Conservation (phyloP, 2,113 vertebrate genomes). For the Chlamydotis undulata region DNA sequence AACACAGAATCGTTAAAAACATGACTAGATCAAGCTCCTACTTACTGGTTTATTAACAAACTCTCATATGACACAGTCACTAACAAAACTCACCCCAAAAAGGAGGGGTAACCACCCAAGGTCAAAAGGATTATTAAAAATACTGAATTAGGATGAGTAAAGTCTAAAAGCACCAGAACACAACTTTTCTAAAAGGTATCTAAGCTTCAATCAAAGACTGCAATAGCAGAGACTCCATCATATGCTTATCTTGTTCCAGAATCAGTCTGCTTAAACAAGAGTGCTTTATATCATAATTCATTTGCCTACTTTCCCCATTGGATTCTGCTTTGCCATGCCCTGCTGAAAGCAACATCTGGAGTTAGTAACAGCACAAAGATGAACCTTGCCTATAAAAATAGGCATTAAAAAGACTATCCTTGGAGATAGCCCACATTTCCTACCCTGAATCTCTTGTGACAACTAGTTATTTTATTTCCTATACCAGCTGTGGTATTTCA, state of each 20-base stretch:
- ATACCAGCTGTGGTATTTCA: background rate
- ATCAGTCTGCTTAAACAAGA: background rate
- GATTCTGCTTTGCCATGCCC: background rate
- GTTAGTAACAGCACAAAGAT: background rate
- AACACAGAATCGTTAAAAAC: background rate
- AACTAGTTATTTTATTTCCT: slow-evolving; percentile 1
- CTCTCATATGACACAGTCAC: background rate
- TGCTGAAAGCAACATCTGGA: slow-evolving; percentile 5
- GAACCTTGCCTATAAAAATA: background rate
- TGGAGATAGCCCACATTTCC: background rate
- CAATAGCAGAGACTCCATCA: background rate
- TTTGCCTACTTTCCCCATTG: background rate
- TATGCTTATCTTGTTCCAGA: background rate
- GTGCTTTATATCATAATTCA: background rate
- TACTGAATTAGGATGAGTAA: background rate
- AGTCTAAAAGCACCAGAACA: background rate
- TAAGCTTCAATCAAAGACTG: background rate
- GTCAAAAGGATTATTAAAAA: background rate
- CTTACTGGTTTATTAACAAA: background rate
- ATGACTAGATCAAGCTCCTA: background rate
- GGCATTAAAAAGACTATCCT: background rate
- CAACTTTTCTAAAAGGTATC: background rate
- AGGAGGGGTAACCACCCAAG: background rate
- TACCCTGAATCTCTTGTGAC: background rate
- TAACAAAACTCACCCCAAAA: background rate